phyloP scores from a whole-genome alignment of 2,797 vertebrate genomes.

The Pangasius larnaudii region DNA sequence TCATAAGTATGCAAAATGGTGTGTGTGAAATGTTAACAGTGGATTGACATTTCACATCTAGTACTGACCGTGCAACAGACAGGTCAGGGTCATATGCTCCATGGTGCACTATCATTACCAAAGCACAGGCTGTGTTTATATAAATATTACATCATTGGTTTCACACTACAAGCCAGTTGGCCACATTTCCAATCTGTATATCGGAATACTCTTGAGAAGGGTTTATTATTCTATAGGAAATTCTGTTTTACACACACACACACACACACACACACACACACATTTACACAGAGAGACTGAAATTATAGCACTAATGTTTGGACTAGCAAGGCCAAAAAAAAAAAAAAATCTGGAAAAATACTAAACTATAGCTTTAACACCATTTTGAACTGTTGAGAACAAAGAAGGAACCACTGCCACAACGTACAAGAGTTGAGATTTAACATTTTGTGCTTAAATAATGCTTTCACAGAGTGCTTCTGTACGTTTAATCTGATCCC shows the following conservation, averaged over 20 bases:
- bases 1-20: neutral
- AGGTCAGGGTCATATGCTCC: no score
- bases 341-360: neutral
- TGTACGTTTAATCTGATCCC: neutral
- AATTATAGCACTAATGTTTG: neutral
- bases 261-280: neutral
- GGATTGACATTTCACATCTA: neutral
- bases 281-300: no score
- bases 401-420: neutral
- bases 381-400: neutral
- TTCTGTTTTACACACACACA: neutral
- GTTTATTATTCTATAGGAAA: neutral
- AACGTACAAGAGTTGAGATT: neutral
- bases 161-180: neutral
- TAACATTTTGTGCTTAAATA: neutral
- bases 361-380: neutral
- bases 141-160: neutral
- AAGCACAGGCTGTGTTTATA: neutral
- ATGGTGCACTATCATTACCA: neutral
- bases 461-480: no score
- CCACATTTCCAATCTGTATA: neutral
- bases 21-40: neutral
- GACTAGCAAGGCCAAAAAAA: neutral
- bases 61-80: neutral
- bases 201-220: no score